These are phyloP conservation scores for Tillus elongatus DNA, from an alignment of 2,888 invertebrate genomes.

Conservation along the genomic window DNA sequence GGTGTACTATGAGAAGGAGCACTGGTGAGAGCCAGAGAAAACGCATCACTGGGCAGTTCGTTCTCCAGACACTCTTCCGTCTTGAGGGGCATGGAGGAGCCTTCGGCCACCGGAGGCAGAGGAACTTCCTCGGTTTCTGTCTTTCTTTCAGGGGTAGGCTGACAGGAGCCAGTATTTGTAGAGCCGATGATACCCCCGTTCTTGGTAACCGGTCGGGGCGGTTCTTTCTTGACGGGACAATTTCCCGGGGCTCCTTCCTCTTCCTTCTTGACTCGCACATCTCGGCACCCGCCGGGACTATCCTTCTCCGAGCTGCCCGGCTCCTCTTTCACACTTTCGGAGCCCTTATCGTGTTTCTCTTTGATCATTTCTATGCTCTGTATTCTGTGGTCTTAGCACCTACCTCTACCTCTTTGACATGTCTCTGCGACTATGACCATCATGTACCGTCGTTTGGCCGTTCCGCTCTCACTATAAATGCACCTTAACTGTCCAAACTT, in stretches of 20 bases:
- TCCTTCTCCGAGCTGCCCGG: conserved; percentile 41
- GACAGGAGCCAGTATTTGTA: conserved; percentile 40
- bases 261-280: conserved; percentile 39
- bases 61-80: conserved; percentile 38
- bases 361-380: conserved; percentile 41
- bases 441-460: too few species aligned
- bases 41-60: conserved; percentile 38
- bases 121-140: conserved; percentile 31
- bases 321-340: conserved; percentile 42
- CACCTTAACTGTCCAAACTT: conserved; percentile 3
- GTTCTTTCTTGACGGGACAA: conserved; percentile 36
- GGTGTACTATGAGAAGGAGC: conserved; percentile 38
- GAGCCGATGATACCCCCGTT: conserved; percentile 42
- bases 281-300: conserved; percentile 33
- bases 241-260: conserved; percentile 32
- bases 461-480: too few species aligned
- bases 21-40: conserved; percentile 32
- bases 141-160: conserved; percentile 34
- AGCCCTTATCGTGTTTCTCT: conserved; percentile 43
- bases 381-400: conserved; percentile 33
- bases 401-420: conserved; percentile 34
- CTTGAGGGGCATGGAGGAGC: conserved; percentile 31
- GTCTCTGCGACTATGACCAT: conserved; percentile 30
- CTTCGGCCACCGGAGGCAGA: conserved; percentile 15
- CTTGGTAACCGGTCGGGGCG: conserved; percentile 36